Base-by-base conservation (phyloP, 2,797 vertebrate genomes). In the Denticeps clupeoides region DNA sequence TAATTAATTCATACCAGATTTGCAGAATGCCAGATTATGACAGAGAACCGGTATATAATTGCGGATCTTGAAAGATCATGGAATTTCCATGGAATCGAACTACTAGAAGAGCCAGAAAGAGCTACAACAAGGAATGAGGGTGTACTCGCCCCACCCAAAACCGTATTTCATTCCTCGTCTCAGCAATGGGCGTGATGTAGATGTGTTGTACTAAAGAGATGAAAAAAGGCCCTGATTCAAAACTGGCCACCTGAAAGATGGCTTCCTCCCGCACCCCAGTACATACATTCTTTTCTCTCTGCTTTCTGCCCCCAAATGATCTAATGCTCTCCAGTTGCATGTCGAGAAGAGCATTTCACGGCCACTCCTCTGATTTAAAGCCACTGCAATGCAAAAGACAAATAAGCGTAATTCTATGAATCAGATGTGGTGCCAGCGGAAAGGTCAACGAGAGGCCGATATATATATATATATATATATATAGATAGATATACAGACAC, bases 241-340 rank as follows among this genome's bases (percentile, higher is more conserved):
- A 38, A 19, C 18, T 19, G 7, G 19, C 38, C 38, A 38, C 18
- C 35, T 38, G 35, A 38, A 38, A 38, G 35, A 19, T 38, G 35
- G 9, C 35, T 38, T 38, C 21, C 35, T 21, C 38, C 19, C 35
- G 32, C 32, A 12, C 60, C 69, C 47, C 56, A 58, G 41, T 53
- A 47, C 50, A 27, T 40, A 41, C 42, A 48, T 47, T 59, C 60
- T 64, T 57, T 58, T 38, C 24, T 40, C 19, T 61, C 25, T 45
- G 56, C 66, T 63, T 69, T 9, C 9, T 35, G 12, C 13, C n/a
- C 23, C n/a, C 69, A 62, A 68, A 70, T 78, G 72, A 81, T 73
- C 75, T 67, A 73, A 72, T 71, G 65, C 70, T 78, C 74, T 72
- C 71, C 67, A 70, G 62, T 69, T 71, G 56, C 59, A 67, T 62